These are phyloP conservation scores for Chamaea fasciata DNA, from an alignment of 2,113 vertebrate species.

Conservation along the genomic window DNA sequence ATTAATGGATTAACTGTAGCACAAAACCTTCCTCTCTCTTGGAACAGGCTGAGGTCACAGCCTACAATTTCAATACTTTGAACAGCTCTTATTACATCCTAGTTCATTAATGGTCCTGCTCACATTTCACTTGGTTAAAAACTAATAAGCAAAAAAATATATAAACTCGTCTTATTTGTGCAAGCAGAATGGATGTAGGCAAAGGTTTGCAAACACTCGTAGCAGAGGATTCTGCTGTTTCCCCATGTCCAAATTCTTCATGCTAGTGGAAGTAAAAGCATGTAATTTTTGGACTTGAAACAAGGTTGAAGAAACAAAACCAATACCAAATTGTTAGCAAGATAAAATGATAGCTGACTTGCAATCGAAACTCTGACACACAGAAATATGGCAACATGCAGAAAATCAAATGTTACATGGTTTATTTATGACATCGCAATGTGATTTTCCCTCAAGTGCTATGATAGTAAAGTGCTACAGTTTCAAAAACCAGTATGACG, in stretches of 20 bases:
- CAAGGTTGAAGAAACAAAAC: neutral
- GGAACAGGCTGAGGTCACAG: neutral
- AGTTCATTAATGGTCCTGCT: neutral
- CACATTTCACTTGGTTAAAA: neutral
- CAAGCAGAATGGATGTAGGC: neutral
- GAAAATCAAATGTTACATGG: neutral
- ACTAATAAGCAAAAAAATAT: neutral
- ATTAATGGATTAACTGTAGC: neutral
- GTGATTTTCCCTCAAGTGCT: constrained; percentile 16
- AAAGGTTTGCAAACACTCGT: neutral
- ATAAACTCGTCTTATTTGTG: neutral
- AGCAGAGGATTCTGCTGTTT: neutral
- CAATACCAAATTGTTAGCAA: neutral
- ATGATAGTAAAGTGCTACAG: constrained; percentile 16
- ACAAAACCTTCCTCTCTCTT: neutral
- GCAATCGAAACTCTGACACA: neutral
- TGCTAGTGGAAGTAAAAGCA: neutral
- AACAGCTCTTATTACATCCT: neutral
- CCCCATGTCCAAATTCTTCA: neutral
- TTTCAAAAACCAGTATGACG: neutral
- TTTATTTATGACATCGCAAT: constrained; percentile 33
- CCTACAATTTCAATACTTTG: neutral
- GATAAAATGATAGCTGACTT: neutral
- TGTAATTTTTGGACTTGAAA: neutral
- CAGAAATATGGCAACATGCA: neutral